phyloP scores from a whole-genome alignment of 2,888 invertebrate genomes.

The Dryococelus australis region DNA sequence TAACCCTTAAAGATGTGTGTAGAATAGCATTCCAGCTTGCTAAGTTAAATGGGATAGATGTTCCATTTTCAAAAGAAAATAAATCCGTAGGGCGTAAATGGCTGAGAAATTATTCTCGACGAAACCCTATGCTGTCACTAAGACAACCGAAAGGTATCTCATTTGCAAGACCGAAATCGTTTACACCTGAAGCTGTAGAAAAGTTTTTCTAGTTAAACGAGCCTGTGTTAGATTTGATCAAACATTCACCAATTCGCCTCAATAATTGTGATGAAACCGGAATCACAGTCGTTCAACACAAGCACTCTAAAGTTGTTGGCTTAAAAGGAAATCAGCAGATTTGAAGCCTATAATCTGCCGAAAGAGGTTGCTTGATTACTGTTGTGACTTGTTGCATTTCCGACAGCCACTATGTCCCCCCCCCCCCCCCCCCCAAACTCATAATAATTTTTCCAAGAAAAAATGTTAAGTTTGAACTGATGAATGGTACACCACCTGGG shows the following conservation, averaged over 20 bases:
- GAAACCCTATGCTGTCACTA: neutral
- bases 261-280: neutral
- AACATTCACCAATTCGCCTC: neutral
- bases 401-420: neutral
- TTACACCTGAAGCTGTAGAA: neutral
- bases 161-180: neutral
- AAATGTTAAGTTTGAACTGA: neutral
- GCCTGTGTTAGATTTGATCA: neutral
- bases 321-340: neutral
- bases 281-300: slow-evolving; percentile 12
- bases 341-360: neutral
- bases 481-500: neutral
- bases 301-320: slow-evolving; percentile 20
- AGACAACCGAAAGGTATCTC: neutral
- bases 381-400: neutral
- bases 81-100: neutral
- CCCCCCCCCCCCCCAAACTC: too few relatives aligned
- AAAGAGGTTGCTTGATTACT: neutral
- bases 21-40: neutral
- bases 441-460: neutral
- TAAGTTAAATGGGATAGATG: neutral
- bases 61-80: neutral
- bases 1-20: neutral
- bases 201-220: neutral
- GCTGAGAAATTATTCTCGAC: neutral